Base-by-base conservation (phyloP, 2,888 invertebrate species). In the Drosophila putrida region DNA sequence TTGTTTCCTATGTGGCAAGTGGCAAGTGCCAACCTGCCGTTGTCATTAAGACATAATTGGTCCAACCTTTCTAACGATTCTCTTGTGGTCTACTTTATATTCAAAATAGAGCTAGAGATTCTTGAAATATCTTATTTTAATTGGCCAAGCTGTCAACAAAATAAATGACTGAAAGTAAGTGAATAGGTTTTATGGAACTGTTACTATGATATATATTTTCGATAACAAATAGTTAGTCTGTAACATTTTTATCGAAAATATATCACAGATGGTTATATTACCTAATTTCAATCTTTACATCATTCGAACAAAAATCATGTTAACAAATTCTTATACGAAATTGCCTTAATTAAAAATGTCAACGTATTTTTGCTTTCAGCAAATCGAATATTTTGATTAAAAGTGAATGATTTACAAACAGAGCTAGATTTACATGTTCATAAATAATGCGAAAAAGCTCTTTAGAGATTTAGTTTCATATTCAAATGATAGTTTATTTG, bases 41-140 rank as follows among this genome's bases (percentile, higher is more conserved):
- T 58, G 71, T 54, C 63, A 74, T 63, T 63, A 64, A 60, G 49
- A 47, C 54, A 47, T 74, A 74, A 74, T 75, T 64, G 75, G 25
- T 53, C 60, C 44, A 61, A 70, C 39, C 60, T 63, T 53, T 57
- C 33, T 49, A 9, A 59, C 13, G 43, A 43, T 57, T 71, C 51
- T 27, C 41, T 50, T 58, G 39, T 35, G 74, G 55, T 47, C 43
- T 15, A 47, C 28, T 57, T 68, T 68, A 35, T 6, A 10, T 39
- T 41, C 9, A 5, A 15, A 25, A 27, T n/a, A 20, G 4, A n/a
- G 36, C 6, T 36, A 28, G 27, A 49, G 44, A 71, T 72, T 63
- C 59, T 71, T 58, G 38, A 58, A 47, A 58, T 39, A 49, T 50
- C 8, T 15, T 6, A 43, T 53, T 58, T 36, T 35, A 15, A 36